Evolutionary conservation across 2,888 invertebrate species (phyloP).

Genomic region (Hofmannophila pseudospretella): DNA sequence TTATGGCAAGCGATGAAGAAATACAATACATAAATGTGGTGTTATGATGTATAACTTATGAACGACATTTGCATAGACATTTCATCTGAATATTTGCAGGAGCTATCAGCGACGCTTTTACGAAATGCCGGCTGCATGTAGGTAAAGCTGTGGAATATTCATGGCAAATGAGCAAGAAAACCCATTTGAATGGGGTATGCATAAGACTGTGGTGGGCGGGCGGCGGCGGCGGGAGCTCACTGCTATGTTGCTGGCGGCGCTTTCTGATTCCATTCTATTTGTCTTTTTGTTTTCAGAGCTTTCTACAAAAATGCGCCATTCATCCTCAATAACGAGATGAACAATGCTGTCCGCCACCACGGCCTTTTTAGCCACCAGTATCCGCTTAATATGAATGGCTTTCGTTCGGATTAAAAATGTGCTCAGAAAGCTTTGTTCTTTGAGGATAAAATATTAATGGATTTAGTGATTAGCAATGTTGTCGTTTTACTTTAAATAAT

Average conservation of each 20-base stretch:
- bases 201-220: neutral
- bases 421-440: slow-evolving; percentile 9
- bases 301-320: slow-evolving; percentile 17
- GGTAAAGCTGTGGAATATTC: slow-evolving; percentile 14
- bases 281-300: slow-evolving; percentile 16
- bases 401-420: slow-evolving; percentile 18
- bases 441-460: no score
- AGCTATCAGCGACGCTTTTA: neutral
- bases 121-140: neutral
- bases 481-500: no score
- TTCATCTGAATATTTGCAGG: no score
- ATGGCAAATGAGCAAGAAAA: slow-evolving; percentile 16
- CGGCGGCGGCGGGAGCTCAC: neutral
- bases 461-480: no score
- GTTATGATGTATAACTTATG: no score
- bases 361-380: slow-evolving; percentile 15
- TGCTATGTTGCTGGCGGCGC: slow-evolving; percentile 15
- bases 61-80: no score
- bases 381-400: slow-evolving; percentile 25
- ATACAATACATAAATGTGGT: no score
- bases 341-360: slow-evolving; percentile 20
- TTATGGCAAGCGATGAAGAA: no score
- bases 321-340: slow-evolving; percentile 22
- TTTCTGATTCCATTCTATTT: slow-evolving; percentile 20
- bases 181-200: slow-evolving; percentile 12